A percentile compares a stretch with the other conserved stretches of the same genome.
Evolutionary conservation across 2,797 vertebrate species (phyloP).

Genomic region (Zenarchopterus dispar): DNA sequence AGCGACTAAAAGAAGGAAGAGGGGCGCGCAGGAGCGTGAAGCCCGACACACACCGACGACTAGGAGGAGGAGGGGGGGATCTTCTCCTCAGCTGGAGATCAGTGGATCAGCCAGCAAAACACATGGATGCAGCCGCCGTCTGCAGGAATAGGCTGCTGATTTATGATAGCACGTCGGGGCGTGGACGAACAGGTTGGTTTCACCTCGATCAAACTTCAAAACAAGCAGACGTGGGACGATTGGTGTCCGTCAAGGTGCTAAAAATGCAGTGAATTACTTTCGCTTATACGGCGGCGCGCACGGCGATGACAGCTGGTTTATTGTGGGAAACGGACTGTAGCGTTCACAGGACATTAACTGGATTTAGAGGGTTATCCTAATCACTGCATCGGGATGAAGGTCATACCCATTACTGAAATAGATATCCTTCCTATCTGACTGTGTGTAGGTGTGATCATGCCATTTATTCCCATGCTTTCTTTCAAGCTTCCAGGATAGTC

Average conservation of each 20-base stretch:
- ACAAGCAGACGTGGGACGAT: conserved; percentile 50
- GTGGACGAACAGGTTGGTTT: conserved; percentile 61
- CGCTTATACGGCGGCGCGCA: conserved; percentile 36
- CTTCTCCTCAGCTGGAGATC: conserved; percentile 23
- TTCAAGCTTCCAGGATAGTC: no score
- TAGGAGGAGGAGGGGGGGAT: conserved; percentile 4
- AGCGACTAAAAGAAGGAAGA: conserved; percentile 1
- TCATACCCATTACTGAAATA: conserved; percentile 46
- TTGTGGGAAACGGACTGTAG: conserved; percentile 41
- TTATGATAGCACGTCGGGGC: conserved; percentile 45
- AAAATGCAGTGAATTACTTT: conserved; percentile 40
- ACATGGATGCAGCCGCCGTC: conserved; percentile 38
- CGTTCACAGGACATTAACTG: conserved; percentile 40
- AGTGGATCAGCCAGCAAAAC: conserved; percentile 32
- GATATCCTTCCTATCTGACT: conserved; percentile 22
- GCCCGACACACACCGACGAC: conserved; percentile 14
- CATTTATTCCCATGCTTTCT: background rate
- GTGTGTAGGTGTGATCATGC: no score
- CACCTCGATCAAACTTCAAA: conserved; percentile 63
- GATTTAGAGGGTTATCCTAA: conserved; percentile 40
- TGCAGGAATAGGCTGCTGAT: conserved; percentile 39
- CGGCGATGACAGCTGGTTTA: conserved; percentile 46
- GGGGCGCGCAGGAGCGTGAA: background rate
- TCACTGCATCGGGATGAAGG: conserved; percentile 60
- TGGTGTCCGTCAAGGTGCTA: conserved; percentile 40